Base-by-base conservation (phyloP, 2,113 vertebrate species). In the Sterrhoptilus dennistouni region DNA sequence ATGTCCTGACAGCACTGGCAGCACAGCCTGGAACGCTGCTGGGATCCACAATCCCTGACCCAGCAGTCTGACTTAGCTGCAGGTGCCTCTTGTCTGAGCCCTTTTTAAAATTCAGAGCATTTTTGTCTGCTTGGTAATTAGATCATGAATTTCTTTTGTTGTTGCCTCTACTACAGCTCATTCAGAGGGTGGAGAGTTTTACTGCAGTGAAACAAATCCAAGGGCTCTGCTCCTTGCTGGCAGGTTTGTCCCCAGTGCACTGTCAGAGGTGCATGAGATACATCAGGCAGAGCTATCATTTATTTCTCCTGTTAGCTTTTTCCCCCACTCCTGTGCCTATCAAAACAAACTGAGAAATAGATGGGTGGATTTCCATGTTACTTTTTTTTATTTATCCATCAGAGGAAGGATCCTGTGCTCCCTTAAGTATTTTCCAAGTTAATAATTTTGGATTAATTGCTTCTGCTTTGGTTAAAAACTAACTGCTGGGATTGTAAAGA, bases 81-180 rank as follows among this genome's bases (percentile, higher is more conserved):
- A 95, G 95, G 95, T 96, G 92, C 91, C 85, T 78, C 90, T 93
- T 93, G 68, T 70, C 93, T 78, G 76, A 81, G 68, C 44, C 72
- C 40, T 81, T 74, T 33, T 86, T 35, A 77, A 93, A 94, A 92
- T 93, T 85, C 88, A 83, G 79, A 60, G 35, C 76, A 49, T 81
- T 94, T 96, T 88, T 88, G 71, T 89, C 89, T 21, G 11, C 6
- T 70, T 81, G 69, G 90, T 86, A 95, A 92, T 95, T 90, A 94
- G 92, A 90, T 96, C 85, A 87, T 90, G 40, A 75, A 68, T 93
- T 93, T 93, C 95, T 95, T 94, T 93, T 92, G 85, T 96, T 90
- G 75, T 35, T 95, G 85, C 60, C 40, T 88, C 35, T 60, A 6
- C 60, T 92, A 11, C 31, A 77, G 79, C 87, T 86, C 68, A n/a